Conservation (phyloP, 2,797 vertebrate genomes). For the Rhynchonycteris naso region DNA sequence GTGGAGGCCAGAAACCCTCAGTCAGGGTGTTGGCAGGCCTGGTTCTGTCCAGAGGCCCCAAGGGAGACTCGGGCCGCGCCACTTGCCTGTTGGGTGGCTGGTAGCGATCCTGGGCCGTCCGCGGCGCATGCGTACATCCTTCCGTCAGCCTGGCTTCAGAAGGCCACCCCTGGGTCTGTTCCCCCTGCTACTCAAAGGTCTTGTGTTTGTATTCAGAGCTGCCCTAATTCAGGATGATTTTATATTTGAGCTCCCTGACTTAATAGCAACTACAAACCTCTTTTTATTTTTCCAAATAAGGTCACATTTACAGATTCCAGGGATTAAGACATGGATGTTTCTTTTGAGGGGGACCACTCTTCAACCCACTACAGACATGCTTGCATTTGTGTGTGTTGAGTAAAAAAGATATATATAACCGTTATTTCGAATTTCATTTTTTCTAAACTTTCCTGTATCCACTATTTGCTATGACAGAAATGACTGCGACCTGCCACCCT, state of each 20-base stretch:
- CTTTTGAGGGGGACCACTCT: neutral
- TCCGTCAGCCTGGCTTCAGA: neutral
- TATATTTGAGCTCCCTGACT: neutral
- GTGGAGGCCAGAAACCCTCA: neutral
- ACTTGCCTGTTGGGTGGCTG: neutral
- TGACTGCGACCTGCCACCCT: neutral
- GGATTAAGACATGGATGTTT: neutral
- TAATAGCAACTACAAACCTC: neutral
- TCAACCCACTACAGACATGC: neutral
- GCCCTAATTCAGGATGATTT: neutral
- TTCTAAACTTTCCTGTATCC: neutral
- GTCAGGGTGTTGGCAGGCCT: neutral
- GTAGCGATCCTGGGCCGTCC: neutral
- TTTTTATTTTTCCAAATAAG: neutral
- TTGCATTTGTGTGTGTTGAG: neutral
- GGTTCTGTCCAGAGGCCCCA: neutral
- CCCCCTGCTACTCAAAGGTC: neutral
- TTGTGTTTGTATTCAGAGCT: neutral
- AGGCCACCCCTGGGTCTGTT: neutral
- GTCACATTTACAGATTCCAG: neutral
- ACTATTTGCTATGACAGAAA: neutral
- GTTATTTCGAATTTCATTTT: neutral
- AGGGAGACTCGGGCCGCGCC: neutral
- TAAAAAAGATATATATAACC: no score
- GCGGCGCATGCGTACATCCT: no score